Conservation (phyloP, 1,140 invertebrate species). For the Hycleus cichorii region DNA sequence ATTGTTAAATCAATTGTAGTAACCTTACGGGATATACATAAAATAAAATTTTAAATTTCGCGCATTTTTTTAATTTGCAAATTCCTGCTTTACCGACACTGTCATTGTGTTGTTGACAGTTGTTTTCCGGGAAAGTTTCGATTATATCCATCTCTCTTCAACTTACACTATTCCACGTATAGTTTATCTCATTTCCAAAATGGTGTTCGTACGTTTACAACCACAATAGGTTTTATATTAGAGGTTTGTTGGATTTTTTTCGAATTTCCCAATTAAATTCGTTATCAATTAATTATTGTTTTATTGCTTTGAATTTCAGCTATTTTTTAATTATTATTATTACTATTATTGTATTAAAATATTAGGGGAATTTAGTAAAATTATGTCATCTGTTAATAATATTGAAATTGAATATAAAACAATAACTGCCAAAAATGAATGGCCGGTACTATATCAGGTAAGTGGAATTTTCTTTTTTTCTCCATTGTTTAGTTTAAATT, state of each 20-base stretch:
- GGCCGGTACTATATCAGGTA: constrained; percentile 61
- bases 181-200: constrained; percentile 21
- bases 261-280: no score
- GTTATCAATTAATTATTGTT: no score
- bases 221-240: constrained; percentile 2
- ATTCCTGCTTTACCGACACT: constrained; percentile 6
- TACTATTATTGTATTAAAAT: no score
- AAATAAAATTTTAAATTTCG: no score
- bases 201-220: constrained; percentile 23
- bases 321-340: no score
- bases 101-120: constrained; percentile 6
- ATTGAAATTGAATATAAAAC: constrained; percentile 62
- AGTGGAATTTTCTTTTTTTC: constrained; percentile 20
- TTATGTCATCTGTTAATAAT: constrained; percentile 43
- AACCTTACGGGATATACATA: no score
- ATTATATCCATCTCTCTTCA: constrained; percentile 1
- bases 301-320: no score
- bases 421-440: constrained; percentile 54
- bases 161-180: background rate
- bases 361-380: background rate
- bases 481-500: no score
- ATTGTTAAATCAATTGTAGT: no score
- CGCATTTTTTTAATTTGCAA: background rate
- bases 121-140: constrained; percentile 13
- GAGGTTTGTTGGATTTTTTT: constrained; percentile 2